phyloP scores from a whole-genome alignment of 2,888 invertebrate genomes.

The Synergus japonicus region DNA sequence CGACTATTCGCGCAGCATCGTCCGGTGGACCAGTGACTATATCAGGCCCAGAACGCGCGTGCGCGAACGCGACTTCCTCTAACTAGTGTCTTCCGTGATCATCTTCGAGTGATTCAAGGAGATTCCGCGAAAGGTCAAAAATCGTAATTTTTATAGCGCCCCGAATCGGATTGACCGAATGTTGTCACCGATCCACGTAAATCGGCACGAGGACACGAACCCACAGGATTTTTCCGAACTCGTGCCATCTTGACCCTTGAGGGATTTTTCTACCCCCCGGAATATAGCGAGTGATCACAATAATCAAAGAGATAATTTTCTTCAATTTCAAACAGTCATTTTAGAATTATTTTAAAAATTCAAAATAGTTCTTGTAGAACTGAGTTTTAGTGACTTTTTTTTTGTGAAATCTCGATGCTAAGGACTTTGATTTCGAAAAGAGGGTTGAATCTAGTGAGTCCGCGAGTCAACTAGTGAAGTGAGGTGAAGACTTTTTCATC shows the following conservation, averaged over 20 bases:
- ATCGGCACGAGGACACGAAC: slow-evolving; percentile 31
- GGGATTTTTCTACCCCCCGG: not conserved
- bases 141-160: not conserved
- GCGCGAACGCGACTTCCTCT: slow-evolving; percentile 43
- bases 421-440: slow-evolving; percentile 3
- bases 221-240: slow-evolving; percentile 40
- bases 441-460: slow-evolving; percentile 32
- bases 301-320: not conserved
- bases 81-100: not conserved
- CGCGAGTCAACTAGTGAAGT: slow-evolving; percentile 42
- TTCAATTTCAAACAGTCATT: not conserved
- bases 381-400: slow-evolving; percentile 1
- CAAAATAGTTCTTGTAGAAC: too few relatives aligned
- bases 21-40: slow-evolving; percentile 66
- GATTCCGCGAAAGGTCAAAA: slow-evolving; percentile 2
- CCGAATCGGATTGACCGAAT: slow-evolving; percentile 41
- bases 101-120: slow-evolving; percentile 15
- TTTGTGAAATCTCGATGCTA: slow-evolving; percentile 6
- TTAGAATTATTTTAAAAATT: too few relatives aligned
- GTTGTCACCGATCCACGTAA: slow-evolving; percentile 43
- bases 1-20: slow-evolving; percentile 75
- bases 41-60: slow-evolving; percentile 55
- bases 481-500: slow-evolving; percentile 50
- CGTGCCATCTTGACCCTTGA: slow-evolving; percentile 48
- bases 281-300: not conserved